Conservation (phyloP, 2,113 vertebrate species). For the Alligator sinensis region DNA sequence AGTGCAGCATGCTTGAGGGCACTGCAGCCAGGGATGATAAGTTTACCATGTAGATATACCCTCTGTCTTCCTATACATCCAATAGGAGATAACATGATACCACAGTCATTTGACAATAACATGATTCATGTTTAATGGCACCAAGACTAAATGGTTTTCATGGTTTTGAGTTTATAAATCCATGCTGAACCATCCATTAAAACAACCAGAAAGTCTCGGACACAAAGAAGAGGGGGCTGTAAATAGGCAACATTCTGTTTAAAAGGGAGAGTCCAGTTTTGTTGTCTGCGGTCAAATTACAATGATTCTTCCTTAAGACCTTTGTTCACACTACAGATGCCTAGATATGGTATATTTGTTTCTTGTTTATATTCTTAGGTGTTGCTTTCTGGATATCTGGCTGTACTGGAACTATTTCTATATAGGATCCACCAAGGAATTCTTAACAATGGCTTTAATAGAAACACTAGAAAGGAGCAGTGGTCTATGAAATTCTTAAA, state of each 20-base stretch:
- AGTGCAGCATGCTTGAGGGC: no score
- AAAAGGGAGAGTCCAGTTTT: not conserved
- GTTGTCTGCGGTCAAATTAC: fast-evolving
- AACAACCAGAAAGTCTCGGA: not conserved
- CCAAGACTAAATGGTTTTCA: no score
- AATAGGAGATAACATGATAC: no score
- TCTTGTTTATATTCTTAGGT: not conserved
- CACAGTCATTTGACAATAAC: no score
- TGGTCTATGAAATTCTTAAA: no score
- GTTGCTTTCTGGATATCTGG: not conserved
- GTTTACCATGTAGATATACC: no score
- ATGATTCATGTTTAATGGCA: no score
- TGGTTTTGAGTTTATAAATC: not conserved
- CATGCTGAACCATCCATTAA: not conserved
- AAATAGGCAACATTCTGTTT: not conserved
- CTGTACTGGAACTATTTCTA: not conserved
- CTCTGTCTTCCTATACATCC: no score
- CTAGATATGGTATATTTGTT: not conserved
- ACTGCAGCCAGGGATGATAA: no score
- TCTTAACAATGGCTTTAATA: no score
- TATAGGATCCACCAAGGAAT: no score
- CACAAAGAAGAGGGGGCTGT: not conserved
- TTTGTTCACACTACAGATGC: not conserved
- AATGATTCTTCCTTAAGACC: not conserved
- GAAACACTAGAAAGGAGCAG: no score